These are phyloP conservation scores for Percina caprodes DNA, from an alignment of 2,113 vertebrate species.

Conservation along the genomic window DNA sequence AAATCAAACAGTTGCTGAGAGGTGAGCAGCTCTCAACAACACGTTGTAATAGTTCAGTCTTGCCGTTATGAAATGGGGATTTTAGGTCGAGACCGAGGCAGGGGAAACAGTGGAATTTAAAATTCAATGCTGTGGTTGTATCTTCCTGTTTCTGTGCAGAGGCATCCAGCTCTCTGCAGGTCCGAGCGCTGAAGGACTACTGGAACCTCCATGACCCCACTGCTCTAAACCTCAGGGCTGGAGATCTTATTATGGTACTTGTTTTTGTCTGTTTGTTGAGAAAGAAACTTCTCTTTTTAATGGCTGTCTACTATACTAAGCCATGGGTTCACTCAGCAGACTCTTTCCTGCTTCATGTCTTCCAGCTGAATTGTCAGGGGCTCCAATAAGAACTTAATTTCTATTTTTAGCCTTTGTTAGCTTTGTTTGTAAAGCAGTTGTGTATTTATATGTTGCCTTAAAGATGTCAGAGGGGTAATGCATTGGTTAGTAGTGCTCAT, in stretches of 20 bases:
- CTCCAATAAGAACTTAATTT: background rate
- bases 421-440: background rate
- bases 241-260: conserved; percentile 93
- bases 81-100: background rate
- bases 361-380: background rate
- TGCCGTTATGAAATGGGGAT: background rate
- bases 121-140: background rate
- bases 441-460: background rate
- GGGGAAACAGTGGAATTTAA: background rate
- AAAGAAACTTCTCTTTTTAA: background rate
- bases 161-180: conserved; percentile 93
- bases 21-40: conserved; percentile 78
- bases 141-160: conserved; percentile 78
- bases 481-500: background rate
- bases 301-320: background rate
- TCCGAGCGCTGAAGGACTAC: conserved; percentile 96
- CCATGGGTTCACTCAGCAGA: background rate
- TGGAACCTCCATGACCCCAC: conserved; percentile 98
- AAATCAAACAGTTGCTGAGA: conserved; percentile 96
- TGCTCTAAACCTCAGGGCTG: conserved; percentile 93
- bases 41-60: background rate
- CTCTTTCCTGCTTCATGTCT: background rate
- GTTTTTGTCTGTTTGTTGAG: background rate
- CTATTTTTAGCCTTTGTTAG: background rate
- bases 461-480: background rate